Percentiles rank a stretch among this genome's conserved stretches.
These are phyloP conservation scores for Troides aeacus DNA, from an alignment of 2,888 invertebrate genomes.

Conservation along the genomic window DNA sequence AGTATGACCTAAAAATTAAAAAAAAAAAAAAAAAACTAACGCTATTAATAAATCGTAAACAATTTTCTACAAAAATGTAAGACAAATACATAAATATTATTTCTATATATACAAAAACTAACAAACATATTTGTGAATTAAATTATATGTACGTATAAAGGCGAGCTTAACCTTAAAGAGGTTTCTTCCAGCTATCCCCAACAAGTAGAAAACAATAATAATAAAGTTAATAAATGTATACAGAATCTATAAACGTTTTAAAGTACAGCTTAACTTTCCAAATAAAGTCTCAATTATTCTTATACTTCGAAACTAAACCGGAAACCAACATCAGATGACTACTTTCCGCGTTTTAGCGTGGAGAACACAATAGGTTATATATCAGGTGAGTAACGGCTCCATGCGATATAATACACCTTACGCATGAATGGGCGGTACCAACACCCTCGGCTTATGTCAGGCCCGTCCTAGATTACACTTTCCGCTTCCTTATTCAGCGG, in stretches of 20 bases:
- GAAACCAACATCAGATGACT: slow-evolving; percentile 19
- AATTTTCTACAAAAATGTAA: no score
- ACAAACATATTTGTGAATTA: no score
- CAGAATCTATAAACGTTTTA: background rate
- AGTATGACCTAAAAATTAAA: no score
- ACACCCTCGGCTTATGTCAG: slow-evolving; percentile 11
- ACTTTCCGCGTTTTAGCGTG: slow-evolving; percentile 6
- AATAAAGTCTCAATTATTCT: slow-evolving; percentile 11
- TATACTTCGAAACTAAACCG: slow-evolving; percentile 5
- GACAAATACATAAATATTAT: no score
- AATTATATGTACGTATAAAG: no score
- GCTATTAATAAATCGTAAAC: no score
- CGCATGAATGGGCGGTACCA: slow-evolving; percentile 17
- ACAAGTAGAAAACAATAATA: background rate
- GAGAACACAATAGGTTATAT: slow-evolving; percentile 13
- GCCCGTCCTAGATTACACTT: slow-evolving; percentile 23
- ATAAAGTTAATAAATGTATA: background rate
- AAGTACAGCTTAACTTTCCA: background rate
- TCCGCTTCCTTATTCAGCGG: slow-evolving; percentile 25
- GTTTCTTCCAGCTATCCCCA: no score
- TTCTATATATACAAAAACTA: no score
- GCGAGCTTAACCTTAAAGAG: no score
- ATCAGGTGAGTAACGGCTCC: slow-evolving; percentile 18
- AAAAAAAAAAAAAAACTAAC: no score
- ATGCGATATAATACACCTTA: slow-evolving; percentile 24